Conservation (phyloP, 2,888 invertebrate species). For the Myopa tessellatipennis region DNA sequence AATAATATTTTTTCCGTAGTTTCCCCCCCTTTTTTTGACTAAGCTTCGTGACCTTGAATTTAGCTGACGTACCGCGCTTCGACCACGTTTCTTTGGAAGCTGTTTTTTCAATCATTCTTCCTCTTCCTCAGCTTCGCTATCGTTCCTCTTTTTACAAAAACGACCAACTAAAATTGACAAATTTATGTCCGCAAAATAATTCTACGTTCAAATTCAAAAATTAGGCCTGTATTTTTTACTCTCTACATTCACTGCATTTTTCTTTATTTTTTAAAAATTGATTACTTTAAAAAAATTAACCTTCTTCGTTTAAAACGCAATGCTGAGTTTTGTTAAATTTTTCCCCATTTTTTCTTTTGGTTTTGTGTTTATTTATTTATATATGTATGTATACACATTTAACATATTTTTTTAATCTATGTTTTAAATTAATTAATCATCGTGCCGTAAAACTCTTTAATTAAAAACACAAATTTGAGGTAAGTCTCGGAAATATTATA, state of each 20-base stretch:
- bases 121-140: neutral
- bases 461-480: neutral
- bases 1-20: neutral
- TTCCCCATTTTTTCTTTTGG: neutral
- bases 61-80: too few species aligned
- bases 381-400: neutral
- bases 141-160: constrained; percentile 40
- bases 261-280: neutral
- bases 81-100: constrained; percentile 43
- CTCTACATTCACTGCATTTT: neutral
- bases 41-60: constrained; percentile 1
- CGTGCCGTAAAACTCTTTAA: neutral
- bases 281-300: neutral
- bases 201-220: neutral
- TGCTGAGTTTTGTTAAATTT: neutral
- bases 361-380: neutral
- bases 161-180: constrained; percentile 44
- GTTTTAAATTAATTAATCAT: neutral
- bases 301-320: neutral
- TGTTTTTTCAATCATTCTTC: constrained; percentile 28
- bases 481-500: neutral
- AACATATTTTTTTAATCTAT: neutral
- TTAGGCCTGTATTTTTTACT: too few species aligned
- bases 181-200: constrained; percentile 13
- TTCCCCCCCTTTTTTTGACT: neutral